Base-by-base conservation (phyloP, 2,113 vertebrate species). In the Corydoras sp. region DNA sequence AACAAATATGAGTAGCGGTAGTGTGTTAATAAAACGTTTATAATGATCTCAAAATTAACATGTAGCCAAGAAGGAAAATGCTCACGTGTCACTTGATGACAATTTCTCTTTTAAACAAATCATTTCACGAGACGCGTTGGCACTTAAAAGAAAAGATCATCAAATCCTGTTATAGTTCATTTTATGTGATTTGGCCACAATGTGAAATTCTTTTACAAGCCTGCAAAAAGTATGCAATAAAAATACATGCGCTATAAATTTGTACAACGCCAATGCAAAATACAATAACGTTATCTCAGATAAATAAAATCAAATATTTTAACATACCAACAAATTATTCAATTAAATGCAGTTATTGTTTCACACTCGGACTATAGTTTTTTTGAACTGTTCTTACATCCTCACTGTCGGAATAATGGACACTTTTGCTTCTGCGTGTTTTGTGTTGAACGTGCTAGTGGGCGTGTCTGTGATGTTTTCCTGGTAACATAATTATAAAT, bases 161-260 rank as follows among this genome's bases (percentile, higher is more conserved):
- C 58, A 76, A 70, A 72, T 62, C 56, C 15, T 53, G 35, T 75
- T 70, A 75, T 67, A 62, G 66, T 50, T 50, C 49, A 29, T 71
- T 65, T 69, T 73, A 51, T 62, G 56, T 61, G 53, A 50, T 50
- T 50, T 68, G 62, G 31, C 32, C 63, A 65, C 50, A 32, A 48
- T 49, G 53, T 58, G 69, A 12, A 50, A 66, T 60, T 49, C 29
- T 54, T 72, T 77, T 76, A 77, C 75, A 77, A 72, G 73, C 65
- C 75, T 67, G 71, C 68, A 61, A 74, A 68, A 32, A 69, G 73
- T 55, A 74, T 29, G 62, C 70, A 77, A 61, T 77, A 77, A 76
- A 76, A 76, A 65, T 58, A 66, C 51, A 71, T 72, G 62, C 14
- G 14, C 54, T n/a, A n/a, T 56, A n/a, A 56, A 56, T 8, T 7